Evolutionary conservation across 2,113 vertebrate species (phyloP), one percentile per base, ranked within the genome.

Genomic region (Ageneiosus marmoratus): DNA sequence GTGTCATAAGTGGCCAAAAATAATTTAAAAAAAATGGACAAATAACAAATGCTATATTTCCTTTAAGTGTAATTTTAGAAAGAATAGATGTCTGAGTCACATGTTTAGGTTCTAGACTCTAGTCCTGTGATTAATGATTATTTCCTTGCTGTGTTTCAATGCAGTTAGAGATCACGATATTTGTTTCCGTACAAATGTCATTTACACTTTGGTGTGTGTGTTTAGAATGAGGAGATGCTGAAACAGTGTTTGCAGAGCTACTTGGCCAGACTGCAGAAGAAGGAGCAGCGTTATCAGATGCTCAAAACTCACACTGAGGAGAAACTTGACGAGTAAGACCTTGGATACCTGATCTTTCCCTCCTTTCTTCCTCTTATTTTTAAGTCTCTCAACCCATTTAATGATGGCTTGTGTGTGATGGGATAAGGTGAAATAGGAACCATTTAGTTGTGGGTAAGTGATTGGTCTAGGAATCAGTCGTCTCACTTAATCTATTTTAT

Each of bases 251-350:
- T 92, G 1, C 94, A 96, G 86, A 96, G 95, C 6, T 96, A 95
- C 83, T 81, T 96, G 51, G 88, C 56, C 2, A 91, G 95, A 73
- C 91, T 97, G 51, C 95, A 95, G 73, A 96, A 95, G 81, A 96
- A 96, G 48, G 95, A 95, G 86, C 95, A 96, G 90, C 92, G 96
- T 6, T 99, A 99, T 41, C 95, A 95, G 85, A 94, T 95, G 0
- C 93, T 99, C 0, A 99, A 98, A 91, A 92, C 94, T 24, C 96
- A 99, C 0, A 96, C 96, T 0, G 96, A 97, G 82, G 97, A 98
- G 87, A 99, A 99, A 84, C 93, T 98, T 20, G 67, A 77, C 32
- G 89, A 84, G 95, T 98, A 93, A 94, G 95, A 89, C 79, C 11
- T 0, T 32, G 4, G 0, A 0, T 50, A n/a, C n/a, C n/a, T n/a